A percentile compares a stretch with the other conserved stretches of the same genome.
These are phyloP conservation scores for Cephalopterus ornatus DNA, from an alignment of 2,113 vertebrate species.

Conservation along the genomic window DNA sequence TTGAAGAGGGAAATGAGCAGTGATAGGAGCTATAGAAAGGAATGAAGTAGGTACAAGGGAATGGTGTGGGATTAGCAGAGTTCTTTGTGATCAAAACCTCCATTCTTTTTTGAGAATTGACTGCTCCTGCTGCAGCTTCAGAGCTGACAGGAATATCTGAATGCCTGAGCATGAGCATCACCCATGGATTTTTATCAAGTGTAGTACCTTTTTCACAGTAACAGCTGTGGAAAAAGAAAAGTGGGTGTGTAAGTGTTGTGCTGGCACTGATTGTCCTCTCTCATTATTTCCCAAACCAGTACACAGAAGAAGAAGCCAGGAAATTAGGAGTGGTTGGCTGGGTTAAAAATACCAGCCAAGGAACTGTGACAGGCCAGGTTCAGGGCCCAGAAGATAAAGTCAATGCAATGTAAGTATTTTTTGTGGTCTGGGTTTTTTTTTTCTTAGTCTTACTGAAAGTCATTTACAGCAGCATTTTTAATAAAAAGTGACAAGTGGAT, in stretches of 20 bases:
- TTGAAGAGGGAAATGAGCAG: background rate
- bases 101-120: background rate
- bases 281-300: slow-evolving; percentile 73
- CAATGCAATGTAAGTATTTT: slow-evolving; percentile 86
- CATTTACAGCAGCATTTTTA: background rate
- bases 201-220: background rate
- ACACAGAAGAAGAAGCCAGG: slow-evolving; percentile 86
- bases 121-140: background rate
- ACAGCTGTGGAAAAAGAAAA: background rate
- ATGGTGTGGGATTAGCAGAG: background rate
- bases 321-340: slow-evolving; percentile 89
- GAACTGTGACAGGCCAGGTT: slow-evolving; percentile 88
- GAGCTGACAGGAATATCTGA: background rate
- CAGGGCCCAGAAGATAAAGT: slow-evolving; percentile 85
- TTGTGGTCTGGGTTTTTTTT: background rate
- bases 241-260: background rate
- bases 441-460: background rate
- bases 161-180: background rate
- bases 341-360: slow-evolving; percentile 88
- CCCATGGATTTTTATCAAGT: background rate
- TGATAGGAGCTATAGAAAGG: background rate
- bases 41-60: background rate
- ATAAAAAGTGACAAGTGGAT: background rate
- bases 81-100: background rate
- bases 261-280: slow-evolving; percentile 12